A percentile compares a stretch with the other conserved stretches of the same genome.
Evolutionary conservation across 2,113 vertebrate species (phyloP).

Genomic region (Mesoclemmys tuberculata): DNA sequence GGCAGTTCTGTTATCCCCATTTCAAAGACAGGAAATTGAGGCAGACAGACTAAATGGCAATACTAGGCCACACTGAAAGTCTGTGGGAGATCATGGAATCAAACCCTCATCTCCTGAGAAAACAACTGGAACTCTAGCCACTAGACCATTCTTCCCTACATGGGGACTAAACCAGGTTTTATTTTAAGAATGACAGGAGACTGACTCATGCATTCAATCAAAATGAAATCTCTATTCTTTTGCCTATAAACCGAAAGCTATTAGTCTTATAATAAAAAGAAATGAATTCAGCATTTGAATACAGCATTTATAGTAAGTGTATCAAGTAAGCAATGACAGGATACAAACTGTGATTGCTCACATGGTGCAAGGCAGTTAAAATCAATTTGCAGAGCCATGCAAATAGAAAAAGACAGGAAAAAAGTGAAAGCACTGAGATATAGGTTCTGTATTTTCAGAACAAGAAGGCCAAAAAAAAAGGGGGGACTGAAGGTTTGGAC

Average conservation of each 20-base stretch:
- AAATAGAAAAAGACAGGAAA: background rate
- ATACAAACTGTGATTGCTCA: background rate
- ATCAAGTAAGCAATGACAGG: background rate
- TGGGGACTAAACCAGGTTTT: background rate
- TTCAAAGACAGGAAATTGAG: accelerated
- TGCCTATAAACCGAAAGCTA: background rate
- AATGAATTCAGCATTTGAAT: background rate
- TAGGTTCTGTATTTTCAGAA: background rate
- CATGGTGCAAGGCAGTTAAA: accelerated
- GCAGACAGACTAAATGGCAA: background rate
- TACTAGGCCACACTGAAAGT: background rate
- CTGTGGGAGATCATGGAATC: background rate
- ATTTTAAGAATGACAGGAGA: background rate
- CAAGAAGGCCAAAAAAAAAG: accelerated
- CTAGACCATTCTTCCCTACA: background rate
- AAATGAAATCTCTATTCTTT: background rate
- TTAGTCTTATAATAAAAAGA: background rate
- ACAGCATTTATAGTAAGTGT: background rate
- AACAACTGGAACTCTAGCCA: background rate
- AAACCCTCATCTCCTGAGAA: accelerated
- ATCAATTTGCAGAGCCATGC: background rate
- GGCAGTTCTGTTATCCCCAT: background rate
- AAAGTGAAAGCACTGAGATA: background rate
- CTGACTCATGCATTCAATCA: background rate
- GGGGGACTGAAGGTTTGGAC: background rate